Conservation (phyloP, 2,888 invertebrate species). For the Ethmia dodecea region DNA sequence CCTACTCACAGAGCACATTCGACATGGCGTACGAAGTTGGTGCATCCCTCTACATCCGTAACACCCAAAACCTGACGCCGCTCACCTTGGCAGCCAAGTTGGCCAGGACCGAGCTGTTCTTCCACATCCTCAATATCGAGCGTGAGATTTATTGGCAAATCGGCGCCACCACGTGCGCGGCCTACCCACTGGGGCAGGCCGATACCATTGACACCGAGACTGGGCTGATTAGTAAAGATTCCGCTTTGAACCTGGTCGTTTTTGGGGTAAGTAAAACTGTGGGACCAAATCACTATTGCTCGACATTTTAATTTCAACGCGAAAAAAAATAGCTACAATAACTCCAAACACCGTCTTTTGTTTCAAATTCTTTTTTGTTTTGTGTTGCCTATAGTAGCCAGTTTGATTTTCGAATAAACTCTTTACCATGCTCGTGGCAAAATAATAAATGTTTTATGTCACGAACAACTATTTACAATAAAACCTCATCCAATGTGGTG, state of each 20-base stretch:
- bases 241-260: slow-evolving; percentile 95
- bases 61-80: slow-evolving; percentile 92
- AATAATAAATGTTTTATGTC: too few species aligned
- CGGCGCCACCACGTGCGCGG: slow-evolving; percentile 97
- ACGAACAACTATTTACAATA: too few species aligned
- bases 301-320: too few species aligned
- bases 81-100: slow-evolving; percentile 95
- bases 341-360: too few species aligned
- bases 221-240: slow-evolving; percentile 96
- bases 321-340: too few species aligned
- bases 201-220: slow-evolving; percentile 96
- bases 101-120: slow-evolving; percentile 96
- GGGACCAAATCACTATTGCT: too few species aligned
- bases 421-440: too few species aligned
- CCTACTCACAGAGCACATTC: slow-evolving; percentile 84
- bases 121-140: slow-evolving; percentile 97
- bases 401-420: too few species aligned
- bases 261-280: slow-evolving; percentile 87
- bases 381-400: too few species aligned
- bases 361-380: too few species aligned
- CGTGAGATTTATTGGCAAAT: slow-evolving; percentile 98
- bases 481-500: too few species aligned
- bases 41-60: slow-evolving; percentile 90
- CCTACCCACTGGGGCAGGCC: slow-evolving; percentile 95
- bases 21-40: slow-evolving; percentile 97